Conservation (phyloP, 2,797 vertebrate genomes). For the Diplodus puntazzo region DNA sequence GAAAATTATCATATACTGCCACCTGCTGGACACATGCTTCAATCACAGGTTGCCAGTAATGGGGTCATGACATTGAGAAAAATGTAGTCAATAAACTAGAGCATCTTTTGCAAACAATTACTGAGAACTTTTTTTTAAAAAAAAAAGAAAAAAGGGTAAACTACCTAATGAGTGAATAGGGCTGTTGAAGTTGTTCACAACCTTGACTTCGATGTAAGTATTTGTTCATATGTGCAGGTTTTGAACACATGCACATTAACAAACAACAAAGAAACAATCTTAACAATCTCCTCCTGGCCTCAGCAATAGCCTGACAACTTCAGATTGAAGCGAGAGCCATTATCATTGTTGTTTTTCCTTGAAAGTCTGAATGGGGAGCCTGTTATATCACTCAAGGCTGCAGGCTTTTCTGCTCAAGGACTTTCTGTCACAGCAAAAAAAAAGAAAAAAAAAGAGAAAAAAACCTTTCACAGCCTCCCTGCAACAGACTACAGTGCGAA, state of each 20-base stretch:
- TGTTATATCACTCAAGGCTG: constrained; percentile 64
- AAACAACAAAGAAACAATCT: background rate
- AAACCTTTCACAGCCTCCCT: constrained; percentile 56
- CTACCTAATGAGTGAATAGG: too few relatives aligned
- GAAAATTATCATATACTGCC: constrained; percentile 39
- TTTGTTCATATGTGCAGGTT: background rate
- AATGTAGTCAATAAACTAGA: background rate
- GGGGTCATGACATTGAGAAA: background rate
- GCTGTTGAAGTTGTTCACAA: background rate
- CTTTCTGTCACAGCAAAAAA: constrained; percentile 48
- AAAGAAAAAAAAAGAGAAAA: background rate
- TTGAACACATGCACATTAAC: background rate
- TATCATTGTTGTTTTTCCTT: background rate
- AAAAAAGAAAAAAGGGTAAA: background rate
- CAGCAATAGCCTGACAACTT: background rate
- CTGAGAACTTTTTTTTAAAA: background rate
- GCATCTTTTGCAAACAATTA: background rate
- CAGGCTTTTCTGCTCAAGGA: constrained; percentile 71
- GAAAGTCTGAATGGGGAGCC: constrained; percentile 51
- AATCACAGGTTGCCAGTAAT: constrained; percentile 27
- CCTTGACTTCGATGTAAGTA: background rate
- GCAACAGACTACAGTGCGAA: constrained; percentile 61
- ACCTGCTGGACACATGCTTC: constrained; percentile 51
- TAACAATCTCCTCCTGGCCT: background rate
- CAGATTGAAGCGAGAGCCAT: constrained; percentile 12